Base-by-base conservation (phyloP, 2,797 vertebrate genomes). In the Limnodromus scolopaceus region DNA sequence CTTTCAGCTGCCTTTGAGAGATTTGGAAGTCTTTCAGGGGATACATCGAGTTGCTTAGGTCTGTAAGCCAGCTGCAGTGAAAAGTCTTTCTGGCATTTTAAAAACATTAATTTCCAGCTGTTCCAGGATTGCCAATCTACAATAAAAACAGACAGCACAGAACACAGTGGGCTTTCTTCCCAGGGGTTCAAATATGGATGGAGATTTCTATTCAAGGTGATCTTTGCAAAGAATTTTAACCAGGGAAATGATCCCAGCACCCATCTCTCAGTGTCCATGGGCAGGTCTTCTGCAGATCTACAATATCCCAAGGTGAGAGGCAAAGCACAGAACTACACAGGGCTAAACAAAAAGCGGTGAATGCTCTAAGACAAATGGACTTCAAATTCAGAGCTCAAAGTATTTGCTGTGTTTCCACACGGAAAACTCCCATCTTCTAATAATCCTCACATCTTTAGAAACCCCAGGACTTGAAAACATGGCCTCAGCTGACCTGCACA, bases 21-120 rank as follows among this genome's bases (percentile, higher is more conserved):
- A 81, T 69, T 54, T 65, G 51, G 25, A 95, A 46, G 70, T 45
- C 79, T 93, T 97, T 75, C 93, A 90, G 76, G 28, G 20, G 55
- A 36, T 89, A 27, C 23, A 81, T 41, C 2, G 2, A 71, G 38
- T 80, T 71, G 64, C 76, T 87, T 49, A 55, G 55, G 20, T 83
- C 34, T 39, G 15, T 74, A 85, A 95, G 32, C n/a, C 46, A 66
- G 68, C 60, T 61, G 53, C 72, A 82, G 18, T 61, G 51, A 70
- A 72, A 72, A 82, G 27, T 25, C 55, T 63, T 51, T 34, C 60
- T 11, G 11, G 53, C 49, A 60, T 55, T 84, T 84, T 3, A 71
- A 87, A 87, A 82, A 48, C 70, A 78, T 48, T 48, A 53, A 54
- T 84, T 87, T 74, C 71, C 71, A 89, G 71, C 68, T 48, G 39